Percentiles rank a stretch among this genome's conserved stretches.
phyloP scores from a whole-genome alignment of 2,797 vertebrate species.

The Oreonectes daqikongensis region DNA sequence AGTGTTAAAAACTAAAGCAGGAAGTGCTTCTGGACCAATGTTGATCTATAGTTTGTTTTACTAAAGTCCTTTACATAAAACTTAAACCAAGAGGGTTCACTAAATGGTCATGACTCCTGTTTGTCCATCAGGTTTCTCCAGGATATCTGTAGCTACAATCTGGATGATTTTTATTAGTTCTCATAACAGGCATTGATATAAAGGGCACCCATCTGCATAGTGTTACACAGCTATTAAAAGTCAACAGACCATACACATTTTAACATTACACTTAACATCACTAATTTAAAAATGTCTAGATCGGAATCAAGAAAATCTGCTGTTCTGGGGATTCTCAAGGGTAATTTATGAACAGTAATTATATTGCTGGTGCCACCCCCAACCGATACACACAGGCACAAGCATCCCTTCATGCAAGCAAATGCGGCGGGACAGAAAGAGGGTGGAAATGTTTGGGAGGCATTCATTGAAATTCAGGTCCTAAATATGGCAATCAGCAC shows the following conservation, averaged over 20 bases:
- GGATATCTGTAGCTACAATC: background rate
- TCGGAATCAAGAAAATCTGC: background rate
- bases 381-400: slow-evolving; percentile 31
- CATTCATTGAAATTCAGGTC: slow-evolving; percentile 67
- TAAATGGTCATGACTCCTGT: too few relatives aligned
- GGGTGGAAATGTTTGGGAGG: slow-evolving; percentile 56
- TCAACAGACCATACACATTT: slow-evolving; percentile 12
- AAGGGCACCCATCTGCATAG: slow-evolving; percentile 8
- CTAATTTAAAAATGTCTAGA: background rate
- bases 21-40: too few relatives aligned
- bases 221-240: slow-evolving; percentile 14
- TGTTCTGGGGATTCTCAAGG: slow-evolving; percentile 25
- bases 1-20: too few relatives aligned
- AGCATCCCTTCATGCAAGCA: slow-evolving; percentile 34
- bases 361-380: slow-evolving; percentile 39
- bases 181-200: background rate
- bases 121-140: background rate
- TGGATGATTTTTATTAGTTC: background rate
- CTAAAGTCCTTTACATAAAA: too few relatives aligned
- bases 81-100: too few relatives aligned
- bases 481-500: slow-evolving; percentile 78
- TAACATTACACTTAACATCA: background rate
- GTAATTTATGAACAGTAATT: slow-evolving; percentile 57
- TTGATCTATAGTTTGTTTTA: too few relatives aligned
- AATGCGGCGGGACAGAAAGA: slow-evolving; percentile 36